Evolutionary conservation across 2,888 invertebrate genomes (phyloP), one percentile per base, ranked within the genome.

Genomic region (Andrena chrysosceles): DNA sequence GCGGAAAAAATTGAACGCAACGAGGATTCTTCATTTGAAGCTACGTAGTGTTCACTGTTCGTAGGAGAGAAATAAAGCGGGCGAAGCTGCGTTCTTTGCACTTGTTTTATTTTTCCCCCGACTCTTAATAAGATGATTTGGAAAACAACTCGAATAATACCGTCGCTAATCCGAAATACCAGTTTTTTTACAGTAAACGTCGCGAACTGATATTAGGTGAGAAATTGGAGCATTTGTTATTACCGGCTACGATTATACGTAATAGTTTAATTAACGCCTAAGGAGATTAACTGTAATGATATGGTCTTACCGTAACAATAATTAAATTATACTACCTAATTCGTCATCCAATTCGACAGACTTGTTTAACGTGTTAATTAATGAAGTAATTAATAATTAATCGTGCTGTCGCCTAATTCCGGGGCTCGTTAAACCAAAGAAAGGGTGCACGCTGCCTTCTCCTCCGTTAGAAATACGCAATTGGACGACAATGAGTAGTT

Each of bases 261-360:
- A 88, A 89, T 90, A 87, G 66, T 73, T 84, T 76, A 88, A 90
- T 92, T 90, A 92, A 91, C 85, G 86, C 79, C 90, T 91, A 89
- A 88, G 89, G 79, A 85, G 80, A 88, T 56, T 91, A 90, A 91
- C 73, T 67, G 84, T 91, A 93, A 91, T 92, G 92, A 92, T 93
- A 92, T 93, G 92, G 86, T 91, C 88, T 89, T 89, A 87, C 87
- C 87, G 84, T 89, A 91, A 91, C 87, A 84, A 89, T 89, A 92
- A 92, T 90, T 89, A 92, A 92, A 91, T 91, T 90, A 93, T 78
- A 76, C 83, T 87, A 87, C 26, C 87, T 84, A 87, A 84, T 79
- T 87, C 75, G 75, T 81, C 79, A 75, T 78, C 81, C 80, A 33
- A 63, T 75, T 74, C 20, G 69, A 79, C 76, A 72, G 74, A 64